Percentiles rank a stretch among this genome's conserved stretches.
Evolutionary conservation across 2,888 invertebrate genomes (phyloP).

Genomic region (Antheraea yamamai): DNA sequence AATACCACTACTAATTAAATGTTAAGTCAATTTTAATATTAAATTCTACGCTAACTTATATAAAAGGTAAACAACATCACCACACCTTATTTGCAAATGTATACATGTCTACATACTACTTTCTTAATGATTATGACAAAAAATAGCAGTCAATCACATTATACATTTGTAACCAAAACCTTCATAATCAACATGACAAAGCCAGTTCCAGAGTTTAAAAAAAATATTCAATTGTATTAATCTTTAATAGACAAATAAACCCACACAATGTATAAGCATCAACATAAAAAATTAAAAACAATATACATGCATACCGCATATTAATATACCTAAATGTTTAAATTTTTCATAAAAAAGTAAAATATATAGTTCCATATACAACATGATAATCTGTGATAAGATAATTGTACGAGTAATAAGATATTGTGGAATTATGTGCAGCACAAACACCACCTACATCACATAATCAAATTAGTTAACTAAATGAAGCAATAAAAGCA

Average conservation of each 20-base stretch:
- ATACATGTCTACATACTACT: not conserved
- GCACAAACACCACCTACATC: not conserved
- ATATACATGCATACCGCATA: not conserved
- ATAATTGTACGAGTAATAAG: not conserved
- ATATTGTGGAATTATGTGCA: not conserved
- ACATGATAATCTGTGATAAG: not conserved
- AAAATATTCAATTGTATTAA: too few relatives aligned
- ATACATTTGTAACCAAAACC: not conserved
- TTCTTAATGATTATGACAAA: not conserved
- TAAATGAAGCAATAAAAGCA: not conserved
- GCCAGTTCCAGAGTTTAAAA: not conserved
- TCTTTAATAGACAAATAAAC: not conserved
- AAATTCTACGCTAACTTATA: not conserved
- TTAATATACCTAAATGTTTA: not conserved
- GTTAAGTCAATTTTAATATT: not conserved
- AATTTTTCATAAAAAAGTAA: not conserved
- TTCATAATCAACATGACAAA: not conserved
- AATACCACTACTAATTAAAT: constrained; percentile 7
- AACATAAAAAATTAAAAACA: not conserved
- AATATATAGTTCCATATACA: not conserved
- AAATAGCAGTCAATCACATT: not conserved
- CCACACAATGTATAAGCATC: not conserved
- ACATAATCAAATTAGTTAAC: not conserved
- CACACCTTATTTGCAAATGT: not conserved
- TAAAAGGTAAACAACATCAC: not conserved